Conservation (phyloP, 2,113 vertebrate genomes). For the Leuciscus idus region DNA sequence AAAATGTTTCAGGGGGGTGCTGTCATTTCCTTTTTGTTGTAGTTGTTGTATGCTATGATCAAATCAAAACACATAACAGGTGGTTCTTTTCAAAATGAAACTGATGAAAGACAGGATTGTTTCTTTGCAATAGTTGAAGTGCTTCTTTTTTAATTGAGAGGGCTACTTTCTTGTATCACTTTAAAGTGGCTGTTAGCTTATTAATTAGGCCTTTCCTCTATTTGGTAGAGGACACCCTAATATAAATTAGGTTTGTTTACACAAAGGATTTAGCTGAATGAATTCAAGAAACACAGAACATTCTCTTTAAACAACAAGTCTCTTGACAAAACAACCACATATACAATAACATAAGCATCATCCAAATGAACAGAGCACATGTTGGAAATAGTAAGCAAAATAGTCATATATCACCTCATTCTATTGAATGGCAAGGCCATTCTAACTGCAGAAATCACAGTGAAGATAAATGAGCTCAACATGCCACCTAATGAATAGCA, state of each 20-base stretch:
- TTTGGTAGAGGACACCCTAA: not conserved
- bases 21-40: not conserved
- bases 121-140: constrained; percentile 42
- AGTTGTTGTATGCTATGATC: not conserved
- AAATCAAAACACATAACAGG: not conserved
- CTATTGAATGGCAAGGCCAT: not conserved
- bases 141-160: constrained; percentile 57
- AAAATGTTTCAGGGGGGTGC: too few relatives aligned
- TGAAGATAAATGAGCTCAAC: constrained; percentile 16
- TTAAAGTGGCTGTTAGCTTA: not conserved
- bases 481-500: not conserved
- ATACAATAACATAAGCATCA: not conserved
- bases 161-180: not conserved
- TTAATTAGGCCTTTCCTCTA: not conserved
- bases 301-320: not conserved
- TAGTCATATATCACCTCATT: not conserved
- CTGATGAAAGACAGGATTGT: not conserved
- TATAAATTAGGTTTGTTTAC: not conserved
- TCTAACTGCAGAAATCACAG: not conserved
- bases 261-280: not conserved
- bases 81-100: not conserved
- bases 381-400: not conserved
- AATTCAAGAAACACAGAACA: not conserved
- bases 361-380: not conserved
- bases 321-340: not conserved